A percentile compares a stretch with the other conserved stretches of the same genome.
Evolutionary conservation across 2,888 invertebrate genomes (phyloP).

Genomic region (Kryphioiulus occultus): DNA sequence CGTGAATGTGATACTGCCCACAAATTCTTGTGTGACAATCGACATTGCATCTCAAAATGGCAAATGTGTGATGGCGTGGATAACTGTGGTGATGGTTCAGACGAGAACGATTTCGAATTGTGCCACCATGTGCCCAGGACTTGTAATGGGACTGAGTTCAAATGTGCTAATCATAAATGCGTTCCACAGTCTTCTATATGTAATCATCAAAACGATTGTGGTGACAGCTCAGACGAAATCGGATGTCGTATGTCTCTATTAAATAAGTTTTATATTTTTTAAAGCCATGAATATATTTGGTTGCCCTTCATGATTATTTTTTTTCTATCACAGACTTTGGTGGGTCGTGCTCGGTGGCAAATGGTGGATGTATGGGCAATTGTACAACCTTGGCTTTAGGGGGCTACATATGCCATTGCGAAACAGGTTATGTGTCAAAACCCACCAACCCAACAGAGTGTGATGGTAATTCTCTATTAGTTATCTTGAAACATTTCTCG

Average conservation of each 20-base stretch:
- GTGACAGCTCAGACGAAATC: slow-evolving; percentile 86
- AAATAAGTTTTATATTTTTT: background rate
- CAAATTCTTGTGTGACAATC: slow-evolving; percentile 89
- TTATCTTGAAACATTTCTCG: too few species aligned
- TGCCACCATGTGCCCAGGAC: slow-evolving; percentile 69
- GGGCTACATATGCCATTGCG: slow-evolving; percentile 91
- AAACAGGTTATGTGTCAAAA: slow-evolving; percentile 83
- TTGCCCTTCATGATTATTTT: background rate
- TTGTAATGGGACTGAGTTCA: slow-evolving; percentile 75
- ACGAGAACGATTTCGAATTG: slow-evolving; percentile 95
- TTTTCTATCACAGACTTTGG: slow-evolving; percentile 61
- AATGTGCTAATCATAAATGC: slow-evolving; percentile 88
- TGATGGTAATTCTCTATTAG: slow-evolving; percentile 59
- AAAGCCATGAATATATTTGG: background rate
- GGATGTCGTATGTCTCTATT: slow-evolving; percentile 75
- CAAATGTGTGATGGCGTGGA: slow-evolving; percentile 83
- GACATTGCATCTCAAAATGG: slow-evolving; percentile 67
- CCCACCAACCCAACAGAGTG: slow-evolving; percentile 82
- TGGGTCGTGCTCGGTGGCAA: slow-evolving; percentile 59
- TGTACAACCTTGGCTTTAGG: slow-evolving; percentile 83
- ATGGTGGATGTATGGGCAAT: slow-evolving; percentile 90
- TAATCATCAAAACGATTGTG: slow-evolving; percentile 89
- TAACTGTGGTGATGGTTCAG: slow-evolving; percentile 93
- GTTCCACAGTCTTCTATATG: slow-evolving; percentile 80
- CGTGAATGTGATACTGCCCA: slow-evolving; percentile 75